Conservation (phyloP, 2,113 vertebrate species). For the Acrocephalus kingi region DNA sequence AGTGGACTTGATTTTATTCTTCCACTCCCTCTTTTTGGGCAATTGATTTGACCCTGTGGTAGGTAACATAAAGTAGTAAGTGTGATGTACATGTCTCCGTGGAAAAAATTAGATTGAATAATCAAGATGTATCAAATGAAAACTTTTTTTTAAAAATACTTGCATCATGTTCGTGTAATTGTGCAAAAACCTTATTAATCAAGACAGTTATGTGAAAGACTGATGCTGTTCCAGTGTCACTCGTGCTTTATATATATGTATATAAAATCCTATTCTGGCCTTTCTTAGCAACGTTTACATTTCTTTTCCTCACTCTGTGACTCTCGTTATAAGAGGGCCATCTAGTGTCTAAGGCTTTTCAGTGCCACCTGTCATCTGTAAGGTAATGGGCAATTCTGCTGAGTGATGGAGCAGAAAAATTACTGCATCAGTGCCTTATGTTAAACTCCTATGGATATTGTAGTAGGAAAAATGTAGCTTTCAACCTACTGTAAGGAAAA, state of each 20-base stretch:
- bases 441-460: not conserved
- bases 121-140: not conserved
- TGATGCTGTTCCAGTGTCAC: not conserved
- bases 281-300: not conserved
- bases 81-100: not conserved
- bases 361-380: not conserved
- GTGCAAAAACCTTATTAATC: not conserved
- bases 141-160: not conserved
- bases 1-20: not conserved
- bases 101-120: not conserved
- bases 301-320: not conserved
- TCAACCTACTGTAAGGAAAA: not conserved
- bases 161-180: not conserved
- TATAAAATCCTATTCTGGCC: not conserved
- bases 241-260: not conserved
- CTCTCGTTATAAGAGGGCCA: constrained; percentile 63
- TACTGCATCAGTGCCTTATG: not conserved
- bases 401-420: not conserved
- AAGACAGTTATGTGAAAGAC: not conserved
- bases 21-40: not conserved
- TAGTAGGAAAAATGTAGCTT: not conserved
- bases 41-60: not conserved
- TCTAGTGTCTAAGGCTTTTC: constrained; percentile 57
- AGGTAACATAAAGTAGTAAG: not conserved
- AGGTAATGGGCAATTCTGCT: not conserved